Conservation (phyloP, 2,797 vertebrate genomes). For the Ctenopoma kingsleyae region DNA sequence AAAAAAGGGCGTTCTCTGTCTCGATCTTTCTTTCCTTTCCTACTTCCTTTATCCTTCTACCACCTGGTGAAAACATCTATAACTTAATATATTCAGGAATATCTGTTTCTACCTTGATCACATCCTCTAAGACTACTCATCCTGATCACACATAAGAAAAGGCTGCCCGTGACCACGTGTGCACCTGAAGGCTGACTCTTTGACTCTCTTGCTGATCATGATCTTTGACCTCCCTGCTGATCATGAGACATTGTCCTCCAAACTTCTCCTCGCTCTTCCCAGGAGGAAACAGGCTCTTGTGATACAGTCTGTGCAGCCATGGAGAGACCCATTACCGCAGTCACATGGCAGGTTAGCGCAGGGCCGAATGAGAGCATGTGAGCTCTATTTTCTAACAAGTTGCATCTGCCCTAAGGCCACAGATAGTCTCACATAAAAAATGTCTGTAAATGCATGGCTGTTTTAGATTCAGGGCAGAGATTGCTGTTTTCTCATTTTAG, state of each 20-base stretch:
- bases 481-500: not conserved
- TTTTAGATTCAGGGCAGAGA: not conserved
- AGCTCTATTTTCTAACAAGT: constrained; percentile 81
- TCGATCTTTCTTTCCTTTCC: not conserved
- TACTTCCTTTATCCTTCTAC: not conserved
- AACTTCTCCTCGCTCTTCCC: constrained; percentile 48
- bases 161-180: constrained; percentile 13
- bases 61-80: constrained; percentile 9
- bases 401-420: constrained; percentile 60
- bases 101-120: not conserved
- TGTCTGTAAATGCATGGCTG: constrained; percentile 9
- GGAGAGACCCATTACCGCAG: constrained; percentile 79
- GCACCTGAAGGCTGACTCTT: constrained; percentile 75
- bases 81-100: constrained; percentile 15
- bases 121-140: not conserved
- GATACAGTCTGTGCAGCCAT: constrained; percentile 74
- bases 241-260: constrained; percentile 73
- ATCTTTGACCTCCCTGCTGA: constrained; percentile 62
- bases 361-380: constrained; percentile 79
- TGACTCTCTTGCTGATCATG: constrained; percentile 44
- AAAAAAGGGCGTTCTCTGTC: constrained; percentile 34
- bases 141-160: constrained; percentile 4
- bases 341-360: constrained; percentile 85
- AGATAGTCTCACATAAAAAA: constrained; percentile 46
- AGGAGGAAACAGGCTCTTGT: constrained; percentile 78